Conservation (phyloP, 2,888 invertebrate genomes). For the Sinohyriopsis cumingii region DNA sequence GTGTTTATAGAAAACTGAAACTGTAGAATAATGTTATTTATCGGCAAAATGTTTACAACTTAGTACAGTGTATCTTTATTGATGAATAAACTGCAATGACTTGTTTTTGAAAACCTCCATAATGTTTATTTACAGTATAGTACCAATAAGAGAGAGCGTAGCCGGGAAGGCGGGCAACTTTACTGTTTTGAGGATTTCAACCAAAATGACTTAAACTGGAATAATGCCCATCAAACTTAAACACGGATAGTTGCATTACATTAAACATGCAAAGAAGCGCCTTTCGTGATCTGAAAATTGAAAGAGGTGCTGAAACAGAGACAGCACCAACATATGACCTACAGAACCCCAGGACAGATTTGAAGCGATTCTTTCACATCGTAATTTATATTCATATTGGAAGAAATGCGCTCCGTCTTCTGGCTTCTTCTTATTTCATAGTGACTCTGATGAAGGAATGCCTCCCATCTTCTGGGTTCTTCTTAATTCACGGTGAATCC, state of each 20-base stretch:
- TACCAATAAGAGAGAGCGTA: conserved; percentile 16
- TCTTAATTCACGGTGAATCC: too few relatives aligned
- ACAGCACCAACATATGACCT: conserved; percentile 18
- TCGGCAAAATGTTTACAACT: too few relatives aligned
- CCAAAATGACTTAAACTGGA: conserved; percentile 2
- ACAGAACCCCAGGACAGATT: conserved; percentile 16
- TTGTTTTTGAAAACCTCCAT: too few relatives aligned
- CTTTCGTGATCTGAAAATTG: conserved; percentile 15
- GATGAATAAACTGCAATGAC: too few relatives aligned
- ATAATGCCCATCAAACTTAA: conserved; percentile 16
- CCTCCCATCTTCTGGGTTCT: too few relatives aligned
- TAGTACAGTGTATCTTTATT: too few relatives aligned
- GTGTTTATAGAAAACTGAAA: too few relatives aligned
- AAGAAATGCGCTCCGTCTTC: conserved; percentile 14
- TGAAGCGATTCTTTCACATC: conserved; percentile 5
- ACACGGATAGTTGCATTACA: conserved; percentile 19
- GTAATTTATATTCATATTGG: conserved; percentile 8
- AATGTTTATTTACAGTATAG: conserved; percentile 14
- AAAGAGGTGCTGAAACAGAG: conserved; percentile 3
- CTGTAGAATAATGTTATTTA: too few relatives aligned
- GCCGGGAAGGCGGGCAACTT: conserved; percentile 16
- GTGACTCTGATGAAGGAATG: too few relatives aligned
- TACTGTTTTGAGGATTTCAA: conserved; percentile 16
- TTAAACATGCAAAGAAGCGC: conserved; percentile 10
- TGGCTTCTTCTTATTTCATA: conserved; percentile 25